These are phyloP conservation scores for Mola mola DNA, from an alignment of 2,113 vertebrate species.

Conservation along the genomic window DNA sequence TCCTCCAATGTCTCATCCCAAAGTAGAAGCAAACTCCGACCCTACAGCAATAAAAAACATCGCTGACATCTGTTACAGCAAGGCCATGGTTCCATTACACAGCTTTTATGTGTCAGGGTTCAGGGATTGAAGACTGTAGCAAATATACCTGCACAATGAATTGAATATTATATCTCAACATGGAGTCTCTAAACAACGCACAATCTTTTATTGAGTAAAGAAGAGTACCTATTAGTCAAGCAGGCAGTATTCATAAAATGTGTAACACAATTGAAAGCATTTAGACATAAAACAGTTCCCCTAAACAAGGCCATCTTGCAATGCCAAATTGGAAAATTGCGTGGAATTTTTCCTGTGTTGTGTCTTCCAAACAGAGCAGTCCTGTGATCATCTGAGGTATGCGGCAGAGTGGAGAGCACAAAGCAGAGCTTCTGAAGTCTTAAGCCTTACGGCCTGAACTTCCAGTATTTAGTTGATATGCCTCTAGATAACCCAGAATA, in stretches of 20 bases:
- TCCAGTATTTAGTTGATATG: too few relatives aligned
- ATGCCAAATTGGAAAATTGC: neutral
- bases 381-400: neutral
- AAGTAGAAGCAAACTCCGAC: slow-evolving; percentile 13
- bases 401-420: too few relatives aligned
- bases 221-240: slow-evolving; percentile 8
- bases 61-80: slow-evolving; percentile 35
- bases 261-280: too few relatives aligned
- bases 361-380: neutral
- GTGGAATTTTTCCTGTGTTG: neutral
- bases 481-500: too few relatives aligned
- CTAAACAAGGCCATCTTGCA: neutral
- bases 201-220: slow-evolving; percentile 2
- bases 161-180: slow-evolving; percentile 13
- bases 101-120: slow-evolving; percentile 32
- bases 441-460: too few relatives aligned
- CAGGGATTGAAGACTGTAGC: slow-evolving; percentile 25
- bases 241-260: slow-evolving; percentile 2
- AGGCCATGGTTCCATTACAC: neutral
- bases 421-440: too few relatives aligned
- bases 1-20: slow-evolving; percentile 18
- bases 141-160: slow-evolving; percentile 8
- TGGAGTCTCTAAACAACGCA: neutral
- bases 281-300: slow-evolving; percentile 8
- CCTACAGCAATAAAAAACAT: slow-evolving; percentile 35